Base-by-base conservation (phyloP, 2,797 vertebrate genomes). In the Tenualosa thibaudeaui region DNA sequence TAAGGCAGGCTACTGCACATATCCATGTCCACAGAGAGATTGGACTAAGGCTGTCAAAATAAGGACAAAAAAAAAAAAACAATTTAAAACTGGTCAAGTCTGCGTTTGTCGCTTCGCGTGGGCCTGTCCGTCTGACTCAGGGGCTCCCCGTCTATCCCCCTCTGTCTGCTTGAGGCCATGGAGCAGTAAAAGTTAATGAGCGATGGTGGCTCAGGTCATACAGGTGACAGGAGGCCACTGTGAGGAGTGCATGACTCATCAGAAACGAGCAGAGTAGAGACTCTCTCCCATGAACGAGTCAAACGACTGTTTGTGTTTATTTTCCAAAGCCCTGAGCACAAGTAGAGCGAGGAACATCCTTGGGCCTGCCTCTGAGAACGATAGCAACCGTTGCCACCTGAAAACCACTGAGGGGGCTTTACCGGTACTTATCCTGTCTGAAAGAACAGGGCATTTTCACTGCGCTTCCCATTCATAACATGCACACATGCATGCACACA, bases 311-410 rank as follows among this genome's bases (percentile, higher is more conserved):
- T 78, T 78, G 37, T 78, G 40, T 88, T 88, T 90, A 90, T 92
- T 86, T 91, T 94, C 91, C 90, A 50, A 86, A 81, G 88, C 60
- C 53, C 83, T 88, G 87, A 88, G 88, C 71, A 84, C 31, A 84
- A 89, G 86, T 17, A 88, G 81, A 89, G 53, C 56, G 65, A 81
- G 68, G 86, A 90, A 90, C 85, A 85, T 86, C 75, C n/a, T 84
- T 84, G 85, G 81, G 84, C 31, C 86, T 51, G 58, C 40, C 65
- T 51, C 58, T 86, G 82, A 75, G 43, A 68, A 3, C 54, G 17
- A 37, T 89, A 84, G 86, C 85, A 89, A 91, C 84, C 5, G 89
- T 85, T 86, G 85, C 88, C 87, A 92, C 91, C 81, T 89, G 91
- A 92, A 91, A 86, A 92, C 37, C 71, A 82, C 84, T 49, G 46